phyloP scores from a whole-genome alignment of 1,140 invertebrate genomes.

The Diachasma alloeum region DNA sequence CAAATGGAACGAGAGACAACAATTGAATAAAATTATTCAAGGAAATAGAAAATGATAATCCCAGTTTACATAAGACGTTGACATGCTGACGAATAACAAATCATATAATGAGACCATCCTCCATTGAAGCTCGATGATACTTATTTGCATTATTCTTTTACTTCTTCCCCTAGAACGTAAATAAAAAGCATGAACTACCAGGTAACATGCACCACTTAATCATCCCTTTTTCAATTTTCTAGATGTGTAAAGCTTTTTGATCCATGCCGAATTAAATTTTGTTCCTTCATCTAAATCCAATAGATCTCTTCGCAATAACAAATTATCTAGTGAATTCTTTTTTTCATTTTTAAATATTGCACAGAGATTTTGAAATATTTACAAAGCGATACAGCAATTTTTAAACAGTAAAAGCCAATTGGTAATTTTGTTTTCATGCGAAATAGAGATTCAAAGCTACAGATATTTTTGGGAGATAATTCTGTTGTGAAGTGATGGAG shows the following conservation, averaged over 20 bases:
- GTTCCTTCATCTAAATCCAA: slow-evolving; percentile 2
- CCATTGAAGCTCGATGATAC: slow-evolving; percentile 49
- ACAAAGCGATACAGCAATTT: background rate
- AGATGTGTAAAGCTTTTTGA: background rate
- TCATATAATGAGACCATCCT: slow-evolving; percentile 12
- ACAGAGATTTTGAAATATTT: background rate
- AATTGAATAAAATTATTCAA: slow-evolving; percentile 2
- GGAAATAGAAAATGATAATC: slow-evolving; percentile 17
- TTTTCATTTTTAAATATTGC: background rate
- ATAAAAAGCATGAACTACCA: slow-evolving; percentile 51
- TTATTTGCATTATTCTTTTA: slow-evolving; percentile 52
- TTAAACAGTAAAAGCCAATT: slow-evolving; percentile 26
- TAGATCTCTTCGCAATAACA: background rate
- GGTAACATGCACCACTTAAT: slow-evolving; percentile 44
- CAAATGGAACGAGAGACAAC: background rate
- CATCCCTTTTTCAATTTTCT: background rate
- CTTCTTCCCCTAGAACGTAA: slow-evolving; percentile 63
- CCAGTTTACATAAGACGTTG: slow-evolving; percentile 35
- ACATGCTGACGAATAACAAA: slow-evolving; percentile 54
- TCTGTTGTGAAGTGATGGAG: background rate
- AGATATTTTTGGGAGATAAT: background rate
- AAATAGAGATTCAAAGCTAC: slow-evolving; percentile 3
- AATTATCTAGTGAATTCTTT: background rate
- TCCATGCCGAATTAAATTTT: background rate
- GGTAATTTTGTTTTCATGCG: slow-evolving; percentile 33